Base-by-base conservation (phyloP, 2,888 invertebrate species). In the Melinaea marsaeus region DNA sequence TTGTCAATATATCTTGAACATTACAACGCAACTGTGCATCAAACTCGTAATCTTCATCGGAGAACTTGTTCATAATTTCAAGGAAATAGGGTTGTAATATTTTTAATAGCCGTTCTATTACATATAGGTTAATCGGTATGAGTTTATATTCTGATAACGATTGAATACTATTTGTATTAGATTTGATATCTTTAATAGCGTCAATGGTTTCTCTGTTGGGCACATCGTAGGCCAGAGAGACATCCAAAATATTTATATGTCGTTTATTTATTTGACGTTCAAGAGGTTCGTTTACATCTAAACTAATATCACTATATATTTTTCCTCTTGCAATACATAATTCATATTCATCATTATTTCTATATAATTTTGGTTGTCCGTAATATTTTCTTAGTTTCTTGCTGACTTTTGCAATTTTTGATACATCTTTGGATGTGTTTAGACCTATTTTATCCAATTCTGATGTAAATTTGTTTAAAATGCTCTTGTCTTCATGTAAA, bases 111-210 rank as follows among this genome's bases (percentile, higher is more conserved):
- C 89, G 80, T 64, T 88, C 80, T 54, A 92, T 78, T 6, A 92
- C 75, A 64, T 92, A 92, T 13, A 92, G 87, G 69, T 92, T 92
- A 54, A 93, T 75, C 65, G 94, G 94, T 68, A 94, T 79, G 3
- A 94, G 74, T 75, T 92, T 73, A 74, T 88, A 58, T 48, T 79
- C 72, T 35, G 72, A 55, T 35, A 66, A 70, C 4, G 71, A 61
- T 59, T 71, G 68, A 56, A 48, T 58, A 47, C 59, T 60, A 32
- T 69, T 68, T 57, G 71, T 71, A 32, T 69, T 74, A 56, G 77
- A 71, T 9, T 70, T 56, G 2, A 72, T 82, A 13, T 77, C 76
- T 63, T 81, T 73, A 7, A 83, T 68, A 13, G 67, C 60, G 34
- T 62, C 60, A 13, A 88, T 64, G 64, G 65, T 71, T 37, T 73